Evolutionary conservation across 1,140 invertebrate species (phyloP).

Genomic region (Drosophila quadrilineata): DNA sequence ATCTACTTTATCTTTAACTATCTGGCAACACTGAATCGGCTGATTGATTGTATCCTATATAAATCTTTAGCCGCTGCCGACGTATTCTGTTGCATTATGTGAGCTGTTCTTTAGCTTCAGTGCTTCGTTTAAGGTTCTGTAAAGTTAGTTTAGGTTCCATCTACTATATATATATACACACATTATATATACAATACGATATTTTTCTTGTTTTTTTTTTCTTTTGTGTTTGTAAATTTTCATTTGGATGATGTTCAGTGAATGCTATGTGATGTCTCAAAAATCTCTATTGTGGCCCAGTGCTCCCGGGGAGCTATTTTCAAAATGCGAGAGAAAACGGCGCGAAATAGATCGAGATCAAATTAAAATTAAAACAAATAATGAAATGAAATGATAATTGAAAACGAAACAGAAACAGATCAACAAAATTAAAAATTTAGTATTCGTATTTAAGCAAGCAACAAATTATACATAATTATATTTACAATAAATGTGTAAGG

Average conservation of each 20-base stretch:
- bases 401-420: slow-evolving; percentile 57
- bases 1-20: not conserved
- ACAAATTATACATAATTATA: slow-evolving; percentile 80
- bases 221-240: no score
- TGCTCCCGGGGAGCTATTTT: slow-evolving; percentile 59
- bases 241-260: slow-evolving; percentile 69
- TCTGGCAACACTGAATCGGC: slow-evolving; percentile 33
- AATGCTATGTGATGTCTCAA: slow-evolving; percentile 79
- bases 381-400: slow-evolving; percentile 30
- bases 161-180: not conserved
- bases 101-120: slow-evolving; percentile 56
- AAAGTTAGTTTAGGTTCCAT: slow-evolving; percentile 65
- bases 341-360: slow-evolving; percentile 27
- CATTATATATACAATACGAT: not conserved
- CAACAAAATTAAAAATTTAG: slow-evolving; percentile 83
- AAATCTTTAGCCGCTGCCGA: no score
- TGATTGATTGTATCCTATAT: no score
- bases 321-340: slow-evolving; percentile 19
- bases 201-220: slow-evolving; percentile 26
- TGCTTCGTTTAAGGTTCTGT: slow-evolving; percentile 67
- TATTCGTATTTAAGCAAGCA: slow-evolving; percentile 82
- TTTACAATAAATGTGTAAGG: slow-evolving; percentile 80
- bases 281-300: slow-evolving; percentile 73
- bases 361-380: slow-evolving; percentile 36
- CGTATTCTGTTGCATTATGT: slow-evolving; percentile 51